Evolutionary conservation across 2,888 invertebrate genomes (phyloP).

Genomic region (Temnothorax unifasciatus): DNA sequence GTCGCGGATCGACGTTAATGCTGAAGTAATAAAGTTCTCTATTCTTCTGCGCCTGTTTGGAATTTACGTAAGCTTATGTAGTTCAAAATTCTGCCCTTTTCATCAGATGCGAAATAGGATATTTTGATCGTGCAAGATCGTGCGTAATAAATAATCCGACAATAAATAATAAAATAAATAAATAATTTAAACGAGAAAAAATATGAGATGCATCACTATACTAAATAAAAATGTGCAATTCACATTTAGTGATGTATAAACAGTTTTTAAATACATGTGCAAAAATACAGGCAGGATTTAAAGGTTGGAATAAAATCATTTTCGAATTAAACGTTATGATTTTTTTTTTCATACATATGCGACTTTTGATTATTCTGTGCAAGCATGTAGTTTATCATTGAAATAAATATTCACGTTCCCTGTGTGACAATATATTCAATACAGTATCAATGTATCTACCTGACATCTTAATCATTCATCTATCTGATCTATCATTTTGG

Average conservation of each 20-base stretch:
- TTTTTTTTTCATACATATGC: background rate
- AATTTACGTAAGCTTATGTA: background rate
- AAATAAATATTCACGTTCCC: background rate
- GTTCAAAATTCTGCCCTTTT: background rate
- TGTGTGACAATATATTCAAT: background rate
- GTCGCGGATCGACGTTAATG: conserved; percentile 1
- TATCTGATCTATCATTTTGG: background rate
- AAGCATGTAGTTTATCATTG: background rate
- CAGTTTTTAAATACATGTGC: background rate
- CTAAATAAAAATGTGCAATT: background rate
- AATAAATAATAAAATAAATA: background rate
- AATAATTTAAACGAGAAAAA: background rate
- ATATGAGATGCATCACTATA: background rate
- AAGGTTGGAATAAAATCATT: background rate
- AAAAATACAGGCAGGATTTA: background rate
- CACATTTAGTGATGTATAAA: background rate
- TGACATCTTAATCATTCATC: conserved; percentile 2
- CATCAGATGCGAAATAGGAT: background rate
- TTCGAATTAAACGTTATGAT: background rate
- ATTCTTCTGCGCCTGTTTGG: background rate
- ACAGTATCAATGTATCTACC: conserved; percentile 1
- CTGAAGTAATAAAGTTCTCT: background rate
- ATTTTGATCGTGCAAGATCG: background rate
- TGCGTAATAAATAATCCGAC: background rate
- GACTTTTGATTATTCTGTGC: background rate